A percentile compares a stretch with the other conserved stretches of the same genome.
Conservation (phyloP, 2,797 vertebrate genomes). For the Monodelphis domestica region DNA sequence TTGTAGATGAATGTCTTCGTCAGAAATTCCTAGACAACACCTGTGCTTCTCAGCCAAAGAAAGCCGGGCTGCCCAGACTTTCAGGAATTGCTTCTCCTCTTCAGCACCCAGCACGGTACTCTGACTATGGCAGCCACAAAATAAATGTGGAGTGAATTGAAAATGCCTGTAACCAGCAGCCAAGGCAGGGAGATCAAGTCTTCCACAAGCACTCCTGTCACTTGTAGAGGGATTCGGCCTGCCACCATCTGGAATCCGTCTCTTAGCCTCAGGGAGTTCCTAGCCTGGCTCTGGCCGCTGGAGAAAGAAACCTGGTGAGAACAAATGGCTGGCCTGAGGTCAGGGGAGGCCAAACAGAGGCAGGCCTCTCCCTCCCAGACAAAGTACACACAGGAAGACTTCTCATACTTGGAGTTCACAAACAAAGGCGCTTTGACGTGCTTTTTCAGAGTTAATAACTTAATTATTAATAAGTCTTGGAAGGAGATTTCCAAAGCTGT, state of each 20-base stretch:
- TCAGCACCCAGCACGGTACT: not conserved
- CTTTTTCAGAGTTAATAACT: not conserved
- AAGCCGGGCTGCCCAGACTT: not conserved
- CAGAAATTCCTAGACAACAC: not conserved
- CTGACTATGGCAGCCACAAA: not conserved
- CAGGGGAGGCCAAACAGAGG: not conserved
- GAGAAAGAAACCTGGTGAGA: conserved; percentile 21
- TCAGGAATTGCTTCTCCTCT: not conserved
- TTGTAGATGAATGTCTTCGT: not conserved
- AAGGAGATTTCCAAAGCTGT: not conserved
- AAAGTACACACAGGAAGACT: not conserved
- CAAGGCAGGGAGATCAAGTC: not conserved
- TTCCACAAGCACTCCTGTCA: not conserved
- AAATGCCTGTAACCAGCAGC: not conserved
- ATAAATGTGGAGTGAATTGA: not conserved
- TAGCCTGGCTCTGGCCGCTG: not conserved
- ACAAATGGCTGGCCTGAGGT: not conserved
- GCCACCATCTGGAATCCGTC: not conserved
- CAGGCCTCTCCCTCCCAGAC: not conserved
- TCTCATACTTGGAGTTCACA: not conserved
- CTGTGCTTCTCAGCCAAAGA: not conserved
- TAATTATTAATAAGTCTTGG: not conserved
- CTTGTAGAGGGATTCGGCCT: not conserved
- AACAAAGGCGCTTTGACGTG: not conserved
- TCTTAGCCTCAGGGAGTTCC: not conserved